Base-by-base conservation (phyloP, 1,140 invertebrate genomes). In the Temnothorax nylanderi region DNA sequence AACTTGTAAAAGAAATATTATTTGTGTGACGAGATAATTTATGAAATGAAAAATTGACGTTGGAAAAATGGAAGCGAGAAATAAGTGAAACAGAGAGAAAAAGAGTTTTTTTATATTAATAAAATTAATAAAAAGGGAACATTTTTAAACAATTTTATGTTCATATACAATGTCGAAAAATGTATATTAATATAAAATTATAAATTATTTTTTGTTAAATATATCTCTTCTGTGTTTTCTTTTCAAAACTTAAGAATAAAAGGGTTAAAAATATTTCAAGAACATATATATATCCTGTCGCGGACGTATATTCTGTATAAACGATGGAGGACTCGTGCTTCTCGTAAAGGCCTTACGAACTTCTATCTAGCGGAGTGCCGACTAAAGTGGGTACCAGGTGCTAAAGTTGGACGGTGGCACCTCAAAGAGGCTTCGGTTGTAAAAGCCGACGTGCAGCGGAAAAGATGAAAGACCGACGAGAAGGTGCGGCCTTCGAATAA, bases 401-500 rank as follows among this genome's bases (percentile, higher is more conserved):
- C 44, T 47, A 21, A 67, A 56, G 34, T 62, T 58, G 34, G 49
- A 37, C 58, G 41, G 18, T 77, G 51, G 41, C 13, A 51, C 26
- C 71, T 87, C 86, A 87, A 85, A 87, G 60, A 34, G 41, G 18
- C 26, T 62, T 64, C 58, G 26, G n/a, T 5, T 34, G 47, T 60
- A 54, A 87, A 67, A 85, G 56, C n/a, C 34, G 41, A 67, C 41
- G 56, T 41, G 37, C 77, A 67, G 26, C 21, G 67, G 86, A 87
- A 84, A 87, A 87, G 67, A 85, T 84, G 54, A 58, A 84, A 84
- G 77, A 80, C 58, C 77, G 44, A 54, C n/a, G 34, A 51, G 85
- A 82, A 74, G 49, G 51, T 47, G 78, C 54, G 54, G 44, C 78
- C 56, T 51, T 71, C 44, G 60, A 58, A 60, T 87, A 87, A 84